phyloP scores from a whole-genome alignment of 2,113 vertebrate genomes.

The Excalfactoria chinensis region DNA sequence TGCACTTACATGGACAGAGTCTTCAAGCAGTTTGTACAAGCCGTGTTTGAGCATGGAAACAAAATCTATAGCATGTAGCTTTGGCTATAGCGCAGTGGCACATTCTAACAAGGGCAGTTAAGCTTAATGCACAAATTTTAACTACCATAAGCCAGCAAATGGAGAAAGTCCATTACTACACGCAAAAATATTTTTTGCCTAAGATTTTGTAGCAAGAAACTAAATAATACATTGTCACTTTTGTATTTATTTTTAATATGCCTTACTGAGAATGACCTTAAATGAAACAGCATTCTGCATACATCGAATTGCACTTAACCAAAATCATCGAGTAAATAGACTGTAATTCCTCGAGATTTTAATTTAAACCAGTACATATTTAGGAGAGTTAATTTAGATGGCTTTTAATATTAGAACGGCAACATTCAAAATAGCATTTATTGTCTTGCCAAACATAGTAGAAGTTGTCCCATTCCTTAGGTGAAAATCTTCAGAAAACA shows the following conservation, averaged over 20 bases:
- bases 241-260: slow-evolving; percentile 82
- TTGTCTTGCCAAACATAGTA: slow-evolving; percentile 28
- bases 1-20: slow-evolving; percentile 99
- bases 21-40: slow-evolving; percentile 95
- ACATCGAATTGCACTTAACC: slow-evolving; percentile 79
- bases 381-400: slow-evolving; percentile 66
- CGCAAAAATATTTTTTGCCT: slow-evolving; percentile 77
- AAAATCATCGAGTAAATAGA: slow-evolving; percentile 73
- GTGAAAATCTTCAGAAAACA: slow-evolving; percentile 44
- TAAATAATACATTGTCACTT: slow-evolving; percentile 75
- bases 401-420: slow-evolving; percentile 49
- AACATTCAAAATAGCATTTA: slow-evolving; percentile 16
- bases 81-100: slow-evolving; percentile 43
- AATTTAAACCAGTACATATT: slow-evolving; percentile 65
- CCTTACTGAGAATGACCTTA: slow-evolving; percentile 84
- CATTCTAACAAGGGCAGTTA: slow-evolving; percentile 60
- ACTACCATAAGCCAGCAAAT: slow-evolving; percentile 73
- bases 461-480: slow-evolving; percentile 52
- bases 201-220: slow-evolving; percentile 78
- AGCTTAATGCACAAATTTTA: slow-evolving; percentile 75
- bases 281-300: slow-evolving; percentile 73
- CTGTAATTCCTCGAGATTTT: slow-evolving; percentile 81
- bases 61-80: slow-evolving; percentile 80
- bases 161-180: slow-evolving; percentile 73
- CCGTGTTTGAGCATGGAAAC: slow-evolving; percentile 90